phyloP scores from a whole-genome alignment of 2,888 invertebrate species.

The Eristalis arbustorum region DNA sequence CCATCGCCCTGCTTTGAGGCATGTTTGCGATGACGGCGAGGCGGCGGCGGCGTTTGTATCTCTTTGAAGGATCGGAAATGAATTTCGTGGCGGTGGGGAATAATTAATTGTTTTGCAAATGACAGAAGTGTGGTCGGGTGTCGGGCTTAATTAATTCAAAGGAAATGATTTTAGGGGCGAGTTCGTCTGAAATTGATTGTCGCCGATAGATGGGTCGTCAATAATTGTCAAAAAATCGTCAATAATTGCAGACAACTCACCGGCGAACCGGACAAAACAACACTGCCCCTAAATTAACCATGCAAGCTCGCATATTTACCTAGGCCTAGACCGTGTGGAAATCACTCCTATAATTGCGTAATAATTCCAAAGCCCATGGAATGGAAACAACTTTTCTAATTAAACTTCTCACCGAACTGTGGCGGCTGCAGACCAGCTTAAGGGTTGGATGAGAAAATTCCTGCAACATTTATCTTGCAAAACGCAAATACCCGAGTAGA shows the following conservation, averaged over 20 bases:
- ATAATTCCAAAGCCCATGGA: neutral
- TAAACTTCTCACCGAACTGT: neutral
- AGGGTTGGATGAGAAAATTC: neutral
- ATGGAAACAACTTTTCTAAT: neutral
- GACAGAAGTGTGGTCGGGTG: neutral
- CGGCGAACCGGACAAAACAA: neutral
- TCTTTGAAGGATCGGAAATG: neutral
- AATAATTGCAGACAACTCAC: neutral
- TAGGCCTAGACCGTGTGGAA: neutral
- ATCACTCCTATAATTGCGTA: neutral
- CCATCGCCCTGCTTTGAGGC: neutral
- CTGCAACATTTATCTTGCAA: neutral
- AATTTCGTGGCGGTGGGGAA: neutral
- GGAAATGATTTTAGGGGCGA: neutral
- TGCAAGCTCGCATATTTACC: neutral
- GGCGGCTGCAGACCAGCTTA: neutral
- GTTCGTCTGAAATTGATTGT: neutral
- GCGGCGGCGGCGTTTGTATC: neutral
- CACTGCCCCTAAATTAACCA: neutral
- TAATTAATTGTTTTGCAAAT: conserved; percentile 2
- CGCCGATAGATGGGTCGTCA: neutral
- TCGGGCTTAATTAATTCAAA: conserved; percentile 8
- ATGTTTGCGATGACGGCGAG: neutral
- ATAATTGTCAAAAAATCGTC: too few relatives aligned
- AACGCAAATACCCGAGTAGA: neutral